These are phyloP conservation scores for Apostichopus japonicus DNA, from an alignment of 35 echinoderm and acorn worm species.

Conservation along the genomic window DNA sequence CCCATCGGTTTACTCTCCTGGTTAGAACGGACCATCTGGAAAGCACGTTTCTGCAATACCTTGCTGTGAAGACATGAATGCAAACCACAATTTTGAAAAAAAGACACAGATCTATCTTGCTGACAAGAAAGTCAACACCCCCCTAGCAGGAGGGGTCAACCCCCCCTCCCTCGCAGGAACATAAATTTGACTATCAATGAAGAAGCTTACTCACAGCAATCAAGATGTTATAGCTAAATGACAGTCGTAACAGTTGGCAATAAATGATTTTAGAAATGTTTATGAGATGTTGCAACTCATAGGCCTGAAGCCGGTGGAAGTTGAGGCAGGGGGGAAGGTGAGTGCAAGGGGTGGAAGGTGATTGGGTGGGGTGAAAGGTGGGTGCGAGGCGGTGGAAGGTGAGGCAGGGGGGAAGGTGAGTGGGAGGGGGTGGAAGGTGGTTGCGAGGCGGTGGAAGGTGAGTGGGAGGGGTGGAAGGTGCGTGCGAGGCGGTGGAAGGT, in stretches of 20 bases:
- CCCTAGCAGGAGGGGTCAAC: too few relatives aligned
- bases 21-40: slow-evolving; percentile 42
- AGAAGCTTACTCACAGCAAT: too few relatives aligned
- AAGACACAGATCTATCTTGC: background rate
- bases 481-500: too few relatives aligned
- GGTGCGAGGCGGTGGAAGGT: too few relatives aligned
- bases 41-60: slow-evolving; percentile 14
- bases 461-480: too few relatives aligned
- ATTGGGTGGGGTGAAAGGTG: too few relatives aligned
- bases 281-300: background rate
- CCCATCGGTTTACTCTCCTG: slow-evolving; percentile 46
- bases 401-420: too few relatives aligned
- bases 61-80: background rate
- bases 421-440: too few relatives aligned
- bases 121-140: too few relatives aligned
- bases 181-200: background rate
- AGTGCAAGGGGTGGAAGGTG: too few relatives aligned
- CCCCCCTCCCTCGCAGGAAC: background rate
- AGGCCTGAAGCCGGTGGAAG: background rate
- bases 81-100: background rate
- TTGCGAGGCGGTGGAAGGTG: too few relatives aligned
- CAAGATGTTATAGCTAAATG: background rate
- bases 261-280: background rate
- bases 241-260: background rate
- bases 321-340: too few relatives aligned